These are phyloP conservation scores for Caenorhabditis afra DNA, from an alignment of 2,888 invertebrate genomes.

Conservation along the genomic window DNA sequence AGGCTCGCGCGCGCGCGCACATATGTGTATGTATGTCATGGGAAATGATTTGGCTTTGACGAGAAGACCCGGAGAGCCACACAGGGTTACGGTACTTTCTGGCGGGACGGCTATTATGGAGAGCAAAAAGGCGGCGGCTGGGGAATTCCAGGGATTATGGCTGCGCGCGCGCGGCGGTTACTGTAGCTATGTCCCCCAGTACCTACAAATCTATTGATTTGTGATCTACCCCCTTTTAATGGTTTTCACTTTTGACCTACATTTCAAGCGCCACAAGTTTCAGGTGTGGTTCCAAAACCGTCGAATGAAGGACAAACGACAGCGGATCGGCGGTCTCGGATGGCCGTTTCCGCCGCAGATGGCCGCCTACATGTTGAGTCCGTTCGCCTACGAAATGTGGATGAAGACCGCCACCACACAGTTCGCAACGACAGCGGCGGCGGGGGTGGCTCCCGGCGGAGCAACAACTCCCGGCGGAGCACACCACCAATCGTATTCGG, in stretches of 20 bases:
- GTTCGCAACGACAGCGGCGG: constrained; percentile 18
- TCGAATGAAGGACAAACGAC: constrained; percentile 97
- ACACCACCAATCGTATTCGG: too few species aligned
- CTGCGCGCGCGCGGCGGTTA: neutral
- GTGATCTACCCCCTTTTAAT: too few species aligned
- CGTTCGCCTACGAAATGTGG: constrained; percentile 85
- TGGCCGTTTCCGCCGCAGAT: constrained; percentile 94
- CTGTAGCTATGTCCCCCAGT: too few species aligned
- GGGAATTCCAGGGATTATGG: neutral
- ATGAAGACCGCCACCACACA: constrained; percentile 82
- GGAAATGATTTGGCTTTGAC: constrained; percentile 54
- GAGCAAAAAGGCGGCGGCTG: neutral
- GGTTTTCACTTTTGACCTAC: too few species aligned
- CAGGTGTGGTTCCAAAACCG: constrained; percentile 95
- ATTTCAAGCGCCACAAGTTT: constrained; percentile 67
- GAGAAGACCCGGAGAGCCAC: constrained; percentile 10
- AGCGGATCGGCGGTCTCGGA: constrained; percentile 86
- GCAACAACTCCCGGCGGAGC: too few species aligned
- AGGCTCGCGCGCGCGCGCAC: too few species aligned
- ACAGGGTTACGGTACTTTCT: constrained; percentile 31
- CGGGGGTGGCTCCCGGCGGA: too few species aligned
- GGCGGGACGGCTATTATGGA: constrained; percentile 4
- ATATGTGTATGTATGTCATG: constrained; percentile 50
- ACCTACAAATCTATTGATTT: constrained; percentile 3
- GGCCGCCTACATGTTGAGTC: constrained; percentile 90